phyloP scores from a whole-genome alignment of 37 sponge, comb jelly and placozoan genomes.

The Ianthella basta region DNA sequence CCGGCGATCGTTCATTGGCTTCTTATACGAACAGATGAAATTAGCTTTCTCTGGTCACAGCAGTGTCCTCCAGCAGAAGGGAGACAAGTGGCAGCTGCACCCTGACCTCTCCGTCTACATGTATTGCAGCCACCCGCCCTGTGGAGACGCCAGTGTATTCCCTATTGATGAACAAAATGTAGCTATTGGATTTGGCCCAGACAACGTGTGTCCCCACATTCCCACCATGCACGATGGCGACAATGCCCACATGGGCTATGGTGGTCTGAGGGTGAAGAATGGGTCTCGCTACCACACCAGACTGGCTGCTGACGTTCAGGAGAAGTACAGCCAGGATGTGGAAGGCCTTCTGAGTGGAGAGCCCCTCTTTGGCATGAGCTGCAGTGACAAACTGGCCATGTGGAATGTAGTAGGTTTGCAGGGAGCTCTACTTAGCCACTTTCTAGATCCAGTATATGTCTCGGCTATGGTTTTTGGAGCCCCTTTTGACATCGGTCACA shows the following conservation, averaged over 20 bases:
- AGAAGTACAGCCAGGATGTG: background rate
- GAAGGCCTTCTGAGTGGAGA: constrained; percentile 45
- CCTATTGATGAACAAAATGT: background rate
- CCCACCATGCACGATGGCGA: background rate
- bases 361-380: constrained; percentile 45
- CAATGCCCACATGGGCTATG: background rate
- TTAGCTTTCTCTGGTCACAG: background rate
- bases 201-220: background rate
- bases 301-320: background rate
- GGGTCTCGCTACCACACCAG: background rate
- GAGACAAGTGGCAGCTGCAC: background rate
- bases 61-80: constrained; percentile 11
- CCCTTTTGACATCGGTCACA: constrained; percentile 18
- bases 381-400: constrained; percentile 42
- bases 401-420: constrained; percentile 42
- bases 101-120: constrained; percentile 47
- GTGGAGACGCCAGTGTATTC: constrained; percentile 48
- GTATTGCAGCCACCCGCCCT: constrained; percentile 48
- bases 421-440: constrained; percentile 26
- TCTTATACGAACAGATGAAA: constrained; percentile 33
- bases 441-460: constrained; percentile 31
- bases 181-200: background rate
- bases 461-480: background rate
- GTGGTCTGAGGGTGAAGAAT: constrained; percentile 45
- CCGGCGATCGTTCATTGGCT: constrained; percentile 42